Base-by-base conservation (phyloP, 30 jellyfish, hydroid and myxozoan species). In the Aurelia sp. region DNA sequence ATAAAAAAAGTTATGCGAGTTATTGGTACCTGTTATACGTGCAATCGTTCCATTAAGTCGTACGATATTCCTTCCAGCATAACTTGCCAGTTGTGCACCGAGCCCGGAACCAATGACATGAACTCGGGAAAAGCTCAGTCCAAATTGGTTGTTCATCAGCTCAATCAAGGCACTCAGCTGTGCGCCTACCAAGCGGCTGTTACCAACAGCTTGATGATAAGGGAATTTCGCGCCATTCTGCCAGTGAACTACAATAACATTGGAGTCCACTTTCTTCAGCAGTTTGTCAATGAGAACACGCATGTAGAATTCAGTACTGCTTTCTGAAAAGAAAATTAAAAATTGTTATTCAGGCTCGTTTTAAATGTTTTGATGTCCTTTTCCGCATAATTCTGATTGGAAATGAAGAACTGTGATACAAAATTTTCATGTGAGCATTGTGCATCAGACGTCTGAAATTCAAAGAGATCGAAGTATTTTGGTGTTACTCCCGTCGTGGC, bases 61-160 rank as follows among this genome's bases (percentile, higher is more conserved):
- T 64, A 75, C 64, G 55, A 85, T 55, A 60, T 85, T 85, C 47
- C 91, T 81, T 13, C 98, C 98, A 61, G 91, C 97, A 77, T 78
- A 92, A 33, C 97, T 94, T 9, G 91, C 87, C n/a, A 85, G 52
- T 48, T 92, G 98, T 0, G 98, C 92, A n/a, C 98, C 98, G 19
- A 92, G 71, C 0, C 97, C 84, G 64, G 90, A 92, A 13, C 97
- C 98, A 78, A 92, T 82, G 52, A 92, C 18, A 38, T 86, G 95
- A 55, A 86, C 67, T 10, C 64, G 63, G n/a, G 86, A 51, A 44
- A 41, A 80, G 68, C 72, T 60, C 71, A 92, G 53, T 9, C 91
- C 97, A 40, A 94, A 83, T 33, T 90, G 92, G 41, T 66, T 83
- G 30, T 73, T 38, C 78, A 90, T 15, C 38, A 74, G 64, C 57